Evolutionary conservation across 2,113 vertebrate species (phyloP).

Genomic region (Bungarus multicinctus): DNA sequence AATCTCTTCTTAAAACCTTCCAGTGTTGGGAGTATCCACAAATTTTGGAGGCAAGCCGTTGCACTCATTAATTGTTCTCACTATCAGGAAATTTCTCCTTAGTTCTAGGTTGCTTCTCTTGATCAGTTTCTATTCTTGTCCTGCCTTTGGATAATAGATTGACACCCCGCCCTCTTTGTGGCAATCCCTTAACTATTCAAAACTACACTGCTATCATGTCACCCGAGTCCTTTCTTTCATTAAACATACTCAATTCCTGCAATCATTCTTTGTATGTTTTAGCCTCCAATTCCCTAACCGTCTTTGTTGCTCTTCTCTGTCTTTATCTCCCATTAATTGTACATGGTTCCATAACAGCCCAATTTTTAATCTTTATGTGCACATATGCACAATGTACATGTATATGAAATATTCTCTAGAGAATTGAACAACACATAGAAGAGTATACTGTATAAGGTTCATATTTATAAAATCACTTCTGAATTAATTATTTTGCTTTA

Average conservation of each 20-base stretch:
- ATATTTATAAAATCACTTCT: not conserved
- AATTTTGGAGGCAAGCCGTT: not conserved
- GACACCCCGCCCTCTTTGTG: not conserved
- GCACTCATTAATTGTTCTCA: not conserved
- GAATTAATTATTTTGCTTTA: not conserved
- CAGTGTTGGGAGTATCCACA: not conserved
- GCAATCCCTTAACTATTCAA: not conserved
- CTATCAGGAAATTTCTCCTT: not conserved
- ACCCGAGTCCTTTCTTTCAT: not conserved
- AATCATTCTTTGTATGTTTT: not conserved
- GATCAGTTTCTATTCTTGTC: not conserved
- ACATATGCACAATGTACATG: not conserved
- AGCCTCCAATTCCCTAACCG: not conserved
- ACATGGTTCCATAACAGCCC: not conserved
- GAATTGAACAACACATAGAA: not conserved
- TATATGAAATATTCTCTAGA: not conserved
- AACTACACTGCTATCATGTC: not conserved
- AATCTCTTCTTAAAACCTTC: not conserved
- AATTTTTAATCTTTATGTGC: not conserved
- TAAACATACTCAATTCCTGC: not conserved
- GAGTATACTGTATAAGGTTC: not conserved
- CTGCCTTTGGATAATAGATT: not conserved
- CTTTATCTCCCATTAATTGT: not conserved
- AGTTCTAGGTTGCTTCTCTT: not conserved
- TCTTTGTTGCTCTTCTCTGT: not conserved